Evolutionary conservation across 2,888 invertebrate genomes (phyloP), one percentile per base, ranked within the genome.

Genomic region (Dromius quadrimaculatus): DNA sequence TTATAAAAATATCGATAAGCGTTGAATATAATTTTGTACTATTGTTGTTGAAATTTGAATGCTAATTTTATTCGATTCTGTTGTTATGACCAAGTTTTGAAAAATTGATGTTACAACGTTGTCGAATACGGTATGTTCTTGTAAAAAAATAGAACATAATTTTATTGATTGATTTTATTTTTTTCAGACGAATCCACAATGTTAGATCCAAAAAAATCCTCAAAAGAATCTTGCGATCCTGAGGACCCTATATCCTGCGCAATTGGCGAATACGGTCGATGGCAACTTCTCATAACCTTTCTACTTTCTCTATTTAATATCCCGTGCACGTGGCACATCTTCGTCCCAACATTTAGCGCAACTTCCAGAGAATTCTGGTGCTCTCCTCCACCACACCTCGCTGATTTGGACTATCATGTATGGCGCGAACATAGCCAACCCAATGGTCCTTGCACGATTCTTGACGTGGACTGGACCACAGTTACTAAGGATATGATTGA

Each of bases 301-400:
- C 83, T 92, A 45, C 82, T 92, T 73, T 90, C 92, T 1, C 83
- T 92, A 47, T 89, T 92, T 83, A 92, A 92, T 77, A 87, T 92
- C 76, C 92, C 92, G 1, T 92, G 92, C 82, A 92, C 92, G 41
- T 92, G 91, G 84, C 92, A 92, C 82, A 92, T 92, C 78, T 90
- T 90, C 80, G 86, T 90, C 62, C 89, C 91, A 36, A 90, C 91
- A 0, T 92, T 92, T 81, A 90, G 89, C 85, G 89, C 89, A 59
- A 87, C 87, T 75, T 85, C 87, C 72, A 85, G 87, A 73, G 86
- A 88, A 45, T 89, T 87, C 77, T 92, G 92, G 92, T 93, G 92
- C 78, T 85, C 86, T 66, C 81, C 86, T 65, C 90, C 92, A 0
- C 81, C 83, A 0, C 84, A 86, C 73, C 83, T 90, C 17, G 78